These are phyloP conservation scores for Leptobrachium leishanense DNA, from an alignment of 2,113 vertebrate genomes.

Conservation along the genomic window DNA sequence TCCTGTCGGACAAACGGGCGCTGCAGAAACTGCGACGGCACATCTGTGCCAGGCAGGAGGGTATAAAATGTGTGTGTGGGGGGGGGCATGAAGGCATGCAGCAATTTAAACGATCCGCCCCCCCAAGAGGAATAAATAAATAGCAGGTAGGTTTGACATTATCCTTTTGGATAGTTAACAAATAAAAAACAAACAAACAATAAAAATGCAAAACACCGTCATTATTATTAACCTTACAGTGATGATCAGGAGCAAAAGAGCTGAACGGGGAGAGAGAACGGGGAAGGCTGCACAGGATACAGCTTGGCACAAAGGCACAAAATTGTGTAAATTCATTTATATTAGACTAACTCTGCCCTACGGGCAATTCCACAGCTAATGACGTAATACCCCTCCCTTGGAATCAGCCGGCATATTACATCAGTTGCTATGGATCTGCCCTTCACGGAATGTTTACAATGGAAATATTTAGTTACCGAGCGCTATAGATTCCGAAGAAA, in stretches of 20 bases:
- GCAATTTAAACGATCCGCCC: constrained; percentile 23
- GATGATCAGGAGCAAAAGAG: constrained; percentile 34
- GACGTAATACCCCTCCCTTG: constrained; percentile 33
- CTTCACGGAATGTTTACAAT: constrained; percentile 17
- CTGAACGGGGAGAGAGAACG: too few species aligned
- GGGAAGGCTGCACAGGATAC: constrained; percentile 6
- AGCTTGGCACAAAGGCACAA: constrained; percentile 1
- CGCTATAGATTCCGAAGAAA: constrained; percentile 55
- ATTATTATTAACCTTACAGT: constrained; percentile 41
- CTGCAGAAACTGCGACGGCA: constrained; percentile 53
- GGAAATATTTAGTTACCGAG: constrained; percentile 54
- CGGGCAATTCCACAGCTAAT: constrained; percentile 25
- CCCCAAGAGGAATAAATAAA: constrained; percentile 15
- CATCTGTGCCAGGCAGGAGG: constrained; percentile 31
- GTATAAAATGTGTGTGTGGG: constrained; percentile 46
- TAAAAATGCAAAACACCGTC: constrained; percentile 28
- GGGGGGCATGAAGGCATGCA: constrained; percentile 32
- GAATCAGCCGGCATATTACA: constrained; percentile 6
- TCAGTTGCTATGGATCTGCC: constrained; percentile 34
- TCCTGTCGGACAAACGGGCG: constrained; percentile 51
- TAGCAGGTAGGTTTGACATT: constrained; percentile 10
- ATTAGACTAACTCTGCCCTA: constrained; percentile 32
- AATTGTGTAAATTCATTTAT: constrained; percentile 36
- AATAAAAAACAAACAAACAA: constrained; percentile 6
- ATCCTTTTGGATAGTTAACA: constrained; percentile 1